Evolutionary conservation across 1,140 invertebrate genomes (phyloP).

Genomic region (Brachionus rotundiformis): DNA sequence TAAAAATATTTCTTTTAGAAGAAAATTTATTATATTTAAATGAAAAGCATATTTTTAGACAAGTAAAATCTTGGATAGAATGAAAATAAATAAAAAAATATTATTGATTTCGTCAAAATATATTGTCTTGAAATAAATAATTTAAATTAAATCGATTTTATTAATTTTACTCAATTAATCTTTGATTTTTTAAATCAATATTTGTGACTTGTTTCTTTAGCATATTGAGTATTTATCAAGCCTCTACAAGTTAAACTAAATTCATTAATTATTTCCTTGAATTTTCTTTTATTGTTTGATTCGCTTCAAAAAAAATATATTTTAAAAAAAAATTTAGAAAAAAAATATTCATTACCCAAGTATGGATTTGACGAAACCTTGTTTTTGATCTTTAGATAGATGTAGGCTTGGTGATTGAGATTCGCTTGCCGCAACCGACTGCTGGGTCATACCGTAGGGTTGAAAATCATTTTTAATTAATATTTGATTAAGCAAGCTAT

Average conservation of each 20-base stretch:
- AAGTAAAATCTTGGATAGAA: too few species aligned
- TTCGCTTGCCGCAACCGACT: background rate
- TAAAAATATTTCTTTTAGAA: too few species aligned
- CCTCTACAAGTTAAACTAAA: conserved; percentile 48
- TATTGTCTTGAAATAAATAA: background rate
- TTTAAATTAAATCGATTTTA: background rate
- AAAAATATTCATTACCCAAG: background rate
- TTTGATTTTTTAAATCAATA: background rate
- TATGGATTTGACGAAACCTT: conserved; percentile 7
- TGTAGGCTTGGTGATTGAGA: conserved; percentile 7
- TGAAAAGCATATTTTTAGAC: too few species aligned
- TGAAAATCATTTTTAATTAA: conserved; percentile 51
- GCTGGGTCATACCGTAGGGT: background rate
- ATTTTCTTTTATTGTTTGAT: conserved; percentile 36
- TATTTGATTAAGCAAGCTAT: conserved; percentile 40
- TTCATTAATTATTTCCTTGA: conserved; percentile 38
- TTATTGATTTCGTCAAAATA: background rate
- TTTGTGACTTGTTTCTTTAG: conserved; percentile 16
- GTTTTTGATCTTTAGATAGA: conserved; percentile 43
- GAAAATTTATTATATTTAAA: too few species aligned
- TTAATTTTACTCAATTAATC: background rate
- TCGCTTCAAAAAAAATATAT: conserved; percentile 11
- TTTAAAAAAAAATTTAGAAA: background rate
- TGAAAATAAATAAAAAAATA: background rate
- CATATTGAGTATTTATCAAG: conserved; percentile 44